Percentiles rank a stretch among this genome's conserved stretches.
phyloP scores from a whole-genome alignment of 30 jellyfish, hydroid and myxozoan genomes.

The Aurelia sp. region DNA sequence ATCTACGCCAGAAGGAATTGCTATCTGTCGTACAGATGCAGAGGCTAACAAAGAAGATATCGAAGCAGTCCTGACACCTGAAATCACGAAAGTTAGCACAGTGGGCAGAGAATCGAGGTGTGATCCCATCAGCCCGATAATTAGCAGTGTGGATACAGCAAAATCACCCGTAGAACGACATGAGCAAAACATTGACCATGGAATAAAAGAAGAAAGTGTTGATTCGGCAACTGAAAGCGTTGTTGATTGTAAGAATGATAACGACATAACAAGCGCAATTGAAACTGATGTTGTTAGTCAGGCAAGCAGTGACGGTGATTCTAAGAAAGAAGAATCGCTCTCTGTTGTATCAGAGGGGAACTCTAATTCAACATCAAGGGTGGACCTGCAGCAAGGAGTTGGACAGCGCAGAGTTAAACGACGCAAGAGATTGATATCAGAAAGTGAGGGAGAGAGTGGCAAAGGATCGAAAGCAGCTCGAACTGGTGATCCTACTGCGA shows the following conservation, averaged over 20 bases:
- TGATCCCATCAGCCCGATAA: no score
- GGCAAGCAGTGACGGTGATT: no score
- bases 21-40: no score
- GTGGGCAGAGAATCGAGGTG: no score
- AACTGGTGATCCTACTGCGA: neutral
- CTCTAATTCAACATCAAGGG: neutral
- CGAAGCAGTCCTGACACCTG: no score
- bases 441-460: constrained; percentile 4
- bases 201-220: no score
- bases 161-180: no score
- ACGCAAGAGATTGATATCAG: constrained; percentile 55
- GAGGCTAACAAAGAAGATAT: no score
- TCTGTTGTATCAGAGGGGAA: neutral
- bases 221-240: neutral
- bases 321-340: neutral
- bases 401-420: constrained; percentile 39
- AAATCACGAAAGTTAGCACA: no score
- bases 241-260: neutral
- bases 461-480: constrained; percentile 11
- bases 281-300: neutral
- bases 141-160: no score
- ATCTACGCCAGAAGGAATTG: no score
- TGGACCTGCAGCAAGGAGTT: constrained; percentile 21
- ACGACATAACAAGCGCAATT: neutral
- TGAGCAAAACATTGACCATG: no score